Conservation (phyloP, 2,888 invertebrate genomes). For the Temnothorax ravouxi region DNA sequence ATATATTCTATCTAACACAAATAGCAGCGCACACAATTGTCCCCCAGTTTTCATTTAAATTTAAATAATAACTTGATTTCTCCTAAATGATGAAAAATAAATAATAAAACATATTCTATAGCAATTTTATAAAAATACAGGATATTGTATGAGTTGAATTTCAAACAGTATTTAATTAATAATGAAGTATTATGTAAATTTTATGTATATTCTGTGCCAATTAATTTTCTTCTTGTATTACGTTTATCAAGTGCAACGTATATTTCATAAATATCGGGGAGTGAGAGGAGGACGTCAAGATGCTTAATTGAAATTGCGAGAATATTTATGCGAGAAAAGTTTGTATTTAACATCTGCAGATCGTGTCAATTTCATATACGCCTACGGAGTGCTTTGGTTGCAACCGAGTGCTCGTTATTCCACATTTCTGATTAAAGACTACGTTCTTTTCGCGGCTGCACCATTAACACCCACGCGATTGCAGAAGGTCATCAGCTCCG, state of each 20-base stretch:
- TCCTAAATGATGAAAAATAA: neutral
- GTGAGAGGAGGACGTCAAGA: neutral
- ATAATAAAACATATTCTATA: neutral
- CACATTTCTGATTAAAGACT: slow-evolving; percentile 45
- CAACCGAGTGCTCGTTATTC: slow-evolving; percentile 9
- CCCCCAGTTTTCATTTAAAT: neutral
- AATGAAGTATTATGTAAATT: neutral
- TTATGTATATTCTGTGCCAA: neutral
- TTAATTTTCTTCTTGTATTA: neutral
- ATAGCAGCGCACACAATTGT: neutral
- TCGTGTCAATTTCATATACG: slow-evolving; percentile 14
- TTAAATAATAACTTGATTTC: neutral
- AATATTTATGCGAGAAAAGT: neutral
- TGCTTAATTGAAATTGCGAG: slow-evolving; percentile 17
- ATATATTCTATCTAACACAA: neutral
- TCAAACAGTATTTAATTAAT: slow-evolving; percentile 3
- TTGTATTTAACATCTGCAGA: neutral
- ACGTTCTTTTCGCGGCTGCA: slow-evolving; percentile 24
- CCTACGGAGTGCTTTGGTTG: neutral
- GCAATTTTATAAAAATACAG: neutral
- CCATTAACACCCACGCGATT: slow-evolving; percentile 59
- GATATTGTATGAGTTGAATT: neutral
- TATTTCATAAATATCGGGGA: neutral
- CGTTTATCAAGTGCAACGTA: neutral
- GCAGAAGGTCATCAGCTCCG: slow-evolving; percentile 62